Conservation (phyloP, 53 echinoderm and acorn worm species). For the Crossaster papposus region DNA sequence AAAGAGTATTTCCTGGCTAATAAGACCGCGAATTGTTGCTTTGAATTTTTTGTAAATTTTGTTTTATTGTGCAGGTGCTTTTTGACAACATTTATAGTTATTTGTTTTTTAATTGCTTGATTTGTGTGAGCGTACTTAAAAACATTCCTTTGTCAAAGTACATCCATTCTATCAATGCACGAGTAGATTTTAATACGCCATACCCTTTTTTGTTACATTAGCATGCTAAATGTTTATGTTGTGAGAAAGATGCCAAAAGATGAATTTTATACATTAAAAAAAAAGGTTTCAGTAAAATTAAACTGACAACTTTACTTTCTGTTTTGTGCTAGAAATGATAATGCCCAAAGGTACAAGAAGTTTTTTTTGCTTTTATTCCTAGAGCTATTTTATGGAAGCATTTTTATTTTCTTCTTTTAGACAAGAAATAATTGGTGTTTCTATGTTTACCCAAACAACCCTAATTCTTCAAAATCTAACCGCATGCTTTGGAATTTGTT, state of each 20-base stretch:
- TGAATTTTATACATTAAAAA: background rate
- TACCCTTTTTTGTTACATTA: background rate
- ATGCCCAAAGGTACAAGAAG: background rate
- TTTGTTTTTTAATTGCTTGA: conserved; percentile 9
- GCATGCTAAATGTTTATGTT: background rate
- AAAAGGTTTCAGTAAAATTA: background rate
- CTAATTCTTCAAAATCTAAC: too few species aligned
- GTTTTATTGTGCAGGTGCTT: background rate
- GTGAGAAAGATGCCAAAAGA: background rate
- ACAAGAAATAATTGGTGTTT: too few species aligned
- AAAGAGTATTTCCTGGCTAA: background rate
- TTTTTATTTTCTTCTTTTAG: too few species aligned
- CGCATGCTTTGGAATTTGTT: too few species aligned
- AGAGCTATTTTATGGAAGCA: background rate
- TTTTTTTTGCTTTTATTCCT: background rate
- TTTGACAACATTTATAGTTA: background rate
- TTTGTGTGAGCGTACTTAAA: conserved; percentile 1
- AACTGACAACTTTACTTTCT: background rate
- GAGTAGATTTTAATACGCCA: background rate
- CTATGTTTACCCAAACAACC: too few species aligned
- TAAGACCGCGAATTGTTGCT: background rate
- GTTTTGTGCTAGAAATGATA: background rate
- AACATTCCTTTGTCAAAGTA: background rate
- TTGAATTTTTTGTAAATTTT: background rate
- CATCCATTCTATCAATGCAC: background rate